Percentiles rank a stretch among this genome's conserved stretches.
phyloP scores from a whole-genome alignment of 2,888 invertebrate genomes.

The Phymatocera aterrima region DNA sequence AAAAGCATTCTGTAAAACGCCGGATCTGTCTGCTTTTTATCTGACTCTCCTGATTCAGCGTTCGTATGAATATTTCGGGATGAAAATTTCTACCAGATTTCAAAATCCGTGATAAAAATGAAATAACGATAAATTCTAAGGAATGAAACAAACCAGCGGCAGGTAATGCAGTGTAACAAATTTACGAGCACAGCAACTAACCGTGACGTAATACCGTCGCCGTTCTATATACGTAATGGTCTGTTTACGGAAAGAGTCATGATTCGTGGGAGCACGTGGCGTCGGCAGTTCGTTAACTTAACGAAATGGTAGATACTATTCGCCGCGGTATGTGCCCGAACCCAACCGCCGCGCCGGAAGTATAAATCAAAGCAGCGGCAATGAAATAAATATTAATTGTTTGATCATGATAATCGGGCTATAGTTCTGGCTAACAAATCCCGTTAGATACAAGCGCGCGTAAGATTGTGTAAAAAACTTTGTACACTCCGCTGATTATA shows the following conservation, averaged over 20 bases:
- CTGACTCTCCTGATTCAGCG: too few species aligned
- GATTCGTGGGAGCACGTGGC: conserved; percentile 19
- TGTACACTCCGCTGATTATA: not conserved
- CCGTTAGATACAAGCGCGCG: not conserved
- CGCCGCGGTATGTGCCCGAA: not conserved
- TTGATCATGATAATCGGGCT: conserved; percentile 19
- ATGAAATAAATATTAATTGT: conserved; percentile 19
- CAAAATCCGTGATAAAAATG: not conserved
- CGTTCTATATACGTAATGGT: conserved; percentile 21
- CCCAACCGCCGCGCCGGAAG: not conserved
- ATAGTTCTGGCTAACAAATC: not conserved
- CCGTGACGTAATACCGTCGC: conserved; percentile 26
- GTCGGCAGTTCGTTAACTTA: conserved; percentile 23
- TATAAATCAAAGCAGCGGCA: conserved; percentile 6
- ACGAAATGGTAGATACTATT: conserved; percentile 14
- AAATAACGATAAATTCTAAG: not conserved
- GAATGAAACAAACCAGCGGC: not conserved
- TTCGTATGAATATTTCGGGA: not conserved
- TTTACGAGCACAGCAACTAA: conserved; percentile 4
- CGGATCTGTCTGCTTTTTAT: too few species aligned
- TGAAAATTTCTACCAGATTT: not conserved
- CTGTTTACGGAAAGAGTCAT: conserved; percentile 36
- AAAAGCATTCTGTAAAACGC: too few species aligned
- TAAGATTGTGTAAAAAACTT: not conserved
- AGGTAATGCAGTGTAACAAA: conserved; percentile 1